Percentiles rank a stretch among this genome's conserved stretches.
phyloP scores from a whole-genome alignment of 2,113 vertebrate genomes.

The Monarcha castaneiventris region DNA sequence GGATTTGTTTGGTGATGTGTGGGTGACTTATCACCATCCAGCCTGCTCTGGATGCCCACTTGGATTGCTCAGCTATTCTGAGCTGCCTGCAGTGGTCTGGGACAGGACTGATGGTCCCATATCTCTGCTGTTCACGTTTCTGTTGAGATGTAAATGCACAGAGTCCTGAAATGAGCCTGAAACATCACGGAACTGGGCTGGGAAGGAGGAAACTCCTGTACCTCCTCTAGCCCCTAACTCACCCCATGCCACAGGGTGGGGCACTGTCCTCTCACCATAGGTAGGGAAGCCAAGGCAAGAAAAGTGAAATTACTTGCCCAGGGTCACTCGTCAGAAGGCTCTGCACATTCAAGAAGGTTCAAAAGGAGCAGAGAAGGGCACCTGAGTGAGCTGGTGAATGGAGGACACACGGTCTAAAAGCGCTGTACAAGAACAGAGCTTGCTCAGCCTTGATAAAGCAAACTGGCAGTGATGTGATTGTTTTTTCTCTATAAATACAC shows the following conservation, averaged over 20 bases:
- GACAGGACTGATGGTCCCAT: neutral
- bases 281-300: neutral
- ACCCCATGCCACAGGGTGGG: neutral
- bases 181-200: neutral
- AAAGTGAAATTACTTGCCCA: neutral
- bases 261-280: neutral
- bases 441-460: neutral
- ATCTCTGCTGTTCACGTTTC: neutral
- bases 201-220: neutral
- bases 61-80: neutral
- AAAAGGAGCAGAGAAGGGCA: neutral
- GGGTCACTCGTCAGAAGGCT: neutral
- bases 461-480: neutral
- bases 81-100: neutral
- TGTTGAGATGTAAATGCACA: neutral
- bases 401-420: neutral
- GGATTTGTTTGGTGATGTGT: neutral
- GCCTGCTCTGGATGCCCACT: neutral
- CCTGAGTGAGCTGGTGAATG: neutral
- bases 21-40: neutral
- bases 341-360: neutral
- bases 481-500: conserved; percentile 10
- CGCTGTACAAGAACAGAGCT: neutral
- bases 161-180: neutral
- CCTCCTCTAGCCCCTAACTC: neutral